Evolutionary conservation across 2,113 vertebrate genomes (phyloP).

Genomic region (Planiliza haematocheilus): DNA sequence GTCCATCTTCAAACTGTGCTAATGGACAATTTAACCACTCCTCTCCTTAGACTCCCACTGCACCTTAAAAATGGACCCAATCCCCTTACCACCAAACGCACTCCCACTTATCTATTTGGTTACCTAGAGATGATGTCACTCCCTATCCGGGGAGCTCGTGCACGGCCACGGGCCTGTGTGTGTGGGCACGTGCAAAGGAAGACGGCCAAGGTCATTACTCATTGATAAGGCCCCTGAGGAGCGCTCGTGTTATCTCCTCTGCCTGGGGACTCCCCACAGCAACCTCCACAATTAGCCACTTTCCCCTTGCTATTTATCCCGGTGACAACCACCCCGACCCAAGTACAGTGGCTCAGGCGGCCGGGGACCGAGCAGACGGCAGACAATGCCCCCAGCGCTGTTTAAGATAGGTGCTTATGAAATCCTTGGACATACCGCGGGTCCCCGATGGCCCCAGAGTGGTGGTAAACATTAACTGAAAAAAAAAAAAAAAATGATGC

Average conservation of each 20-base stretch:
- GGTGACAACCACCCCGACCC: slow-evolving; percentile 50
- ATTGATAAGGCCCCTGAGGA: slow-evolving; percentile 70
- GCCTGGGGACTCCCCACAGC: slow-evolving; percentile 65
- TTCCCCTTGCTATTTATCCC: slow-evolving; percentile 51
- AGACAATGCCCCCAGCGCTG: slow-evolving; percentile 18
- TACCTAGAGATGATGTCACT: slow-evolving; percentile 65
- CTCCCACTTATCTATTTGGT: slow-evolving; percentile 62
- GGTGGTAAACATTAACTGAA: background rate
- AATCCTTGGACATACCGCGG: slow-evolving; percentile 27
- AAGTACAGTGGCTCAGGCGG: slow-evolving; percentile 13
- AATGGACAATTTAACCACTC: slow-evolving; percentile 71
- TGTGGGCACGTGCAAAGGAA: slow-evolving; percentile 25
- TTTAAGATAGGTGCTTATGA: slow-evolving; percentile 40
- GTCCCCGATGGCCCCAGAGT: background rate
- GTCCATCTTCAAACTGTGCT: slow-evolving; percentile 53
- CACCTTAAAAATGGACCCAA: slow-evolving; percentile 51
- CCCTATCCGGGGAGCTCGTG: slow-evolving; percentile 22
- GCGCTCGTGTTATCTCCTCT: slow-evolving; percentile 66
- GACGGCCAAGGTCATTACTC: slow-evolving; percentile 72
- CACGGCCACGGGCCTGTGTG: slow-evolving; percentile 15
- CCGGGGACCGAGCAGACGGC: slow-evolving; percentile 33
- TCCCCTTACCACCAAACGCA: slow-evolving; percentile 25
- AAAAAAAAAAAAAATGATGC: slow-evolving; percentile 3
- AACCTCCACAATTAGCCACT: slow-evolving; percentile 73
- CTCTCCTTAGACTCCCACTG: slow-evolving; percentile 41